A percentile compares a stretch with the other conserved stretches of the same genome.
phyloP scores from a whole-genome alignment of 2,888 invertebrate genomes.

The Aproaerema taeniolella region DNA sequence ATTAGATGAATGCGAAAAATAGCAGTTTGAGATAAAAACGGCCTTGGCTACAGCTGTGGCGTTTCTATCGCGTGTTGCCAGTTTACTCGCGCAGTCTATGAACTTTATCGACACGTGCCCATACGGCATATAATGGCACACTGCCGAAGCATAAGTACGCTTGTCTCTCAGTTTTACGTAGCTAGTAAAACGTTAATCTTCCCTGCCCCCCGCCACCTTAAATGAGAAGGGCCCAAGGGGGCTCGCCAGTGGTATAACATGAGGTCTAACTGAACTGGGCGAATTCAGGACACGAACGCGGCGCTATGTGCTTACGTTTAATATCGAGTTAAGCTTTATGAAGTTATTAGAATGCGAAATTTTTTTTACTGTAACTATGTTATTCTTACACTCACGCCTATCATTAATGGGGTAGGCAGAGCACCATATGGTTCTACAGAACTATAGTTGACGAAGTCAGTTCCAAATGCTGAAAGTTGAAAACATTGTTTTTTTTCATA shows the following conservation, averaged over 20 bases:
- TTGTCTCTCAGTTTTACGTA: slow-evolving; percentile 23
- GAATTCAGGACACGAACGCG: slow-evolving; percentile 18
- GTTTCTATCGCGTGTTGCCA: slow-evolving; percentile 15
- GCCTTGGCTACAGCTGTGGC: slow-evolving; percentile 28
- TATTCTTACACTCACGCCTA: too few relatives aligned
- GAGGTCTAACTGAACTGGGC: slow-evolving; percentile 17
- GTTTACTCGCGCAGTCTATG: too few relatives aligned
- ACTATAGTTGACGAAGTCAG: too few relatives aligned
- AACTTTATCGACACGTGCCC: too few relatives aligned
- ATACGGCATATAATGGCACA: background rate
- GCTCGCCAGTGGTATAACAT: slow-evolving; percentile 11
- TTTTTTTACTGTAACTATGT: too few relatives aligned
- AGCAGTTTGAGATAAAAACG: slow-evolving; percentile 26
- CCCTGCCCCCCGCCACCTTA: slow-evolving; percentile 14
- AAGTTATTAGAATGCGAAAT: too few relatives aligned
- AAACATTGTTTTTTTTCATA: too few relatives aligned
- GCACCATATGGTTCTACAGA: too few relatives aligned
- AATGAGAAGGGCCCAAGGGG: too few relatives aligned
- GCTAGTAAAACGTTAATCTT: slow-evolving; percentile 26
- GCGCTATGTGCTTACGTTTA: background rate
- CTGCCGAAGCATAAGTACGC: background rate
- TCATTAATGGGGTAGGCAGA: too few relatives aligned
- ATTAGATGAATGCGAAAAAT: slow-evolving; percentile 15
- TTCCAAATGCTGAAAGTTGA: too few relatives aligned
- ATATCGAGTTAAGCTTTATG: too few relatives aligned